These are phyloP conservation scores for Tachycineta bicolor DNA, from an alignment of 2,113 vertebrate species.

Conservation along the genomic window DNA sequence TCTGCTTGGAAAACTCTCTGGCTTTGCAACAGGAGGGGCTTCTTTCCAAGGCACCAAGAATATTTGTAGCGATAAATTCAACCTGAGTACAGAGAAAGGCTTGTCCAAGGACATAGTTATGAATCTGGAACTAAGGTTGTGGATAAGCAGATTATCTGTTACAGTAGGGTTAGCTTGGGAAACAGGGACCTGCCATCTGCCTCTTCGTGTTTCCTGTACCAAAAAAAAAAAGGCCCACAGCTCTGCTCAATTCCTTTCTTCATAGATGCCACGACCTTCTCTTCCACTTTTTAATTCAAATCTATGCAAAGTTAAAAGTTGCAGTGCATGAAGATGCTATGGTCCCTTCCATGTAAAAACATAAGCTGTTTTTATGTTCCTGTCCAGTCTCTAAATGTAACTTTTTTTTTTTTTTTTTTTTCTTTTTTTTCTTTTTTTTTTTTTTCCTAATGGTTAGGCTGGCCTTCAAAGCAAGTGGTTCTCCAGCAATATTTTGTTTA, in stretches of 20 bases:
- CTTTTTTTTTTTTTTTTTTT: background rate
- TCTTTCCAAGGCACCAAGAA: background rate
- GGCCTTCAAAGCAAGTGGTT: conserved; percentile 10
- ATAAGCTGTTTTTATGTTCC: background rate
- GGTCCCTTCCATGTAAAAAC: background rate
- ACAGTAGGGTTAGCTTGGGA: background rate
- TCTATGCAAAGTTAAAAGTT: background rate
- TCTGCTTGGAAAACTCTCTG: background rate
- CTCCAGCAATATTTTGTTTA: conserved; percentile 55
- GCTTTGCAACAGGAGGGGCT: background rate
- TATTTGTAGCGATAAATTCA: background rate
- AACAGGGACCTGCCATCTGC: background rate
- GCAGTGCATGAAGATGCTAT: background rate
- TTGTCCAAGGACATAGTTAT: background rate
- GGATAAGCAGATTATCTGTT: background rate
- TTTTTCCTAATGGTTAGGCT: background rate
- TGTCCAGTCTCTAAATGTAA: background rate
- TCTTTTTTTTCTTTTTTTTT: background rate
- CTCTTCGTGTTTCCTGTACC: background rate
- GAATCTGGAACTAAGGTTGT: background rate
- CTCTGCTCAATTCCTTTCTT: background rate
- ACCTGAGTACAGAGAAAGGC: background rate
- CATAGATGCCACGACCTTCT: background rate
- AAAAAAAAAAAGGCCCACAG: background rate
- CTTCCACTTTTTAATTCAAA: background rate